Evolutionary conservation across 2,113 vertebrate genomes (phyloP), one percentile per base, ranked within the genome.

Genomic region (Strix aluco): DNA sequence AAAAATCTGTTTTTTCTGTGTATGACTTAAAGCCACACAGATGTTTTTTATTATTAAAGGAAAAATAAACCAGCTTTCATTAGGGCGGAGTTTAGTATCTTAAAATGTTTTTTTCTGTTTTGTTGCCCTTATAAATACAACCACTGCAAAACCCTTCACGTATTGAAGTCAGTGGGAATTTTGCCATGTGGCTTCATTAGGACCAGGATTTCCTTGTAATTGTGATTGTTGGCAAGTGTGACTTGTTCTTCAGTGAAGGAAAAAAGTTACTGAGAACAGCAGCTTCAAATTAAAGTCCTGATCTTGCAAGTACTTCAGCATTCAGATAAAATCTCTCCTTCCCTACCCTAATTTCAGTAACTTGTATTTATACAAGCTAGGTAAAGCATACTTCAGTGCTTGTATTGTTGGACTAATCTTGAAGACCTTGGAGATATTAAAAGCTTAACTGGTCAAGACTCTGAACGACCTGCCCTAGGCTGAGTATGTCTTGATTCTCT

Each of bases 141-240:
- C 52, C 80, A 61, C 61, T 54, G 65, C 54, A 88, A 86, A 94
- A 78, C 27, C 59, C 59, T 66, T 89, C n/a, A 49, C 1, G 0
- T 74, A 72, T 29, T 90, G 62, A 94, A 95, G 67, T 77, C 81
- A 81, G n/a, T 72, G 73, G 69, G 77, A 94, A 57, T 81, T 93
- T 29, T 89, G 80, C 77, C 86, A 86, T 21, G n/a, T 32, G 61
- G 34, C 69, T 95, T 88, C 92, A 91, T 19, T 46, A 94, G 66
- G 66, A 85, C 49, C 81, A 85, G 85, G 74, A 95, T 91, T 91
- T 97, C 92, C 95, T 88, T 78, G 32, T 59, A 73, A 83, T 52
- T 70, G 71, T 73, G 47, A 73, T 55, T 86, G 65, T 55, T 94
- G 92, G 86, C 88, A 92, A 93, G 73, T 44, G 44, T 61, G 47